phyloP scores from a whole-genome alignment of 2,113 vertebrate genomes.

The Sceloporus tristichus region DNA sequence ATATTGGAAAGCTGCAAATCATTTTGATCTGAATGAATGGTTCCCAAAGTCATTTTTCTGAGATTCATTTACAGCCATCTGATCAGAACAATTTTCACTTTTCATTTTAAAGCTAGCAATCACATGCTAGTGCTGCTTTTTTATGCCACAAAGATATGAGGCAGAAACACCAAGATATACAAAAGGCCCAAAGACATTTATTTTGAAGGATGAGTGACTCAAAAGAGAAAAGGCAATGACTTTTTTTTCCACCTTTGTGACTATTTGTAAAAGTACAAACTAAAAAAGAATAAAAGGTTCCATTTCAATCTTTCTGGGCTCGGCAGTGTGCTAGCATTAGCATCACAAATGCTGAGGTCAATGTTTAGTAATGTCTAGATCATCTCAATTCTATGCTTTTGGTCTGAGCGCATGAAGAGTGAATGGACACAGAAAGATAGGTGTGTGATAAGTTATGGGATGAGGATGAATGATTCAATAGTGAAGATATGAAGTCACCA shows the following conservation, averaged over 20 bases:
- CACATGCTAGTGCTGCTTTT: constrained; percentile 19
- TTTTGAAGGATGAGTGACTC: constrained; percentile 37
- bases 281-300: constrained; percentile 30
- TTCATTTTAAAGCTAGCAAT: constrained; percentile 48
- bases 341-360: neutral
- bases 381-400: neutral
- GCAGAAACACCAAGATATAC: constrained; percentile 21
- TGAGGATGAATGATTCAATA: neutral
- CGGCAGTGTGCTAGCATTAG: neutral
- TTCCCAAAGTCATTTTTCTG: constrained; percentile 41
- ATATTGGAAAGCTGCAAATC: constrained; percentile 30
- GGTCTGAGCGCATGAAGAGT: neutral
- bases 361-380: neutral
- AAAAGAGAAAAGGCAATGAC: neutral
- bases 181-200: constrained; percentile 29
- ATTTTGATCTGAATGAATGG: constrained; percentile 42
- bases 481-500: neutral
- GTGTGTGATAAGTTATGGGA: neutral
- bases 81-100: constrained; percentile 46
- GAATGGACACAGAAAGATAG: neutral
- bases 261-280: constrained; percentile 12
- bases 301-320: constrained; percentile 11
- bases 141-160: constrained; percentile 17
- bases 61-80: constrained; percentile 46
- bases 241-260: neutral